Base-by-base conservation (phyloP, 2,113 vertebrate species). In the Pungitius pungitius region DNA sequence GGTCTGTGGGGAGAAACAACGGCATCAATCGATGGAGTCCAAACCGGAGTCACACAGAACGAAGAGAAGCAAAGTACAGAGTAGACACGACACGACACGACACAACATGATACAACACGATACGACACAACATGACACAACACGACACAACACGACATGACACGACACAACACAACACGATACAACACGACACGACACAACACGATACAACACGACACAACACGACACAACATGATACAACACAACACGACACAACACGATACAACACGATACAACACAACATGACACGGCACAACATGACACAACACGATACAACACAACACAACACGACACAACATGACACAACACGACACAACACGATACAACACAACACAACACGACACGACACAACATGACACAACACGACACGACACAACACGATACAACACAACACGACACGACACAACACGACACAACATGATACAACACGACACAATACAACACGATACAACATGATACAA, bases 1-100 rank as follows among this genome's bases (percentile, higher is more conserved):
- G 88, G 73, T 91, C 91, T 92, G 75, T 6, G 76, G 13, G 10
- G 18, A 18, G 75, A 6, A 60, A 30, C 33, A 6, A 70, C 10
- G 18, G 10, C 9, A 40, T 11, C 1, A 0, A 83, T 35, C 78
- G 26, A 37, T 8, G 0, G 3, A 56, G 30, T 11, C 3, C 2
- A 51, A 67, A 5, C 27, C 13, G 6, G 2, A 17, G 40, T 20
- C 26, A n/a, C 33, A 64, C 3, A 45, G 18, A 20, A 30, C 17
- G 8, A 30, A 49, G 15, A 43, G 26, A 17, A 63, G 37, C 22
- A 17, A 1, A 0, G 33, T 35, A 7, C 15, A 43, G 2, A 43
- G 26, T 4, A 12, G 30, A 5, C 30, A n/a, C 22, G 15, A 2
- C 3, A 42, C 8, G 27, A 6, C 45, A 9, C 8, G 0, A 20